A percentile compares a stretch with the other conserved stretches of the same genome.
These are phyloP conservation scores for Garra rufa DNA, from an alignment of 2,113 vertebrate genomes.

Conservation along the genomic window DNA sequence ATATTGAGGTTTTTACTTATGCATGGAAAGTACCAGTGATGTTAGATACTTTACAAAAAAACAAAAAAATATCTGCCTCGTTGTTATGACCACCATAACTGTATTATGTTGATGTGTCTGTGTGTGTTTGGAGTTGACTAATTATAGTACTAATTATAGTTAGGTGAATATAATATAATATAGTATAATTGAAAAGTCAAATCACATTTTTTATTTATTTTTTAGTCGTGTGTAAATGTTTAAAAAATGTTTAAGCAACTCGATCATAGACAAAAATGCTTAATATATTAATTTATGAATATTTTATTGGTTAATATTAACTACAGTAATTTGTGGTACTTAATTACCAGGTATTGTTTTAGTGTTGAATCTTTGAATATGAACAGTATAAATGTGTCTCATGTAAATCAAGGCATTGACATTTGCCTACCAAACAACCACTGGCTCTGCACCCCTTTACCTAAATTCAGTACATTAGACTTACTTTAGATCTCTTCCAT, in stretches of 20 bases:
- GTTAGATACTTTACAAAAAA: neutral
- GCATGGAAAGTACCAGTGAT: neutral
- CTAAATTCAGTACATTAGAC: too few species aligned
- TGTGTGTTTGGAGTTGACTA: neutral
- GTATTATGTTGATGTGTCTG: neutral
- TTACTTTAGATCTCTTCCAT: too few species aligned
- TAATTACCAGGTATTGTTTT: too few species aligned
- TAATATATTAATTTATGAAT: too few species aligned
- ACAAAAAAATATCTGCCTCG: neutral
- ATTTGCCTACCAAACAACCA: too few species aligned
- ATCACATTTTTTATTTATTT: neutral
- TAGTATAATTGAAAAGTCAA: neutral
- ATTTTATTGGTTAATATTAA: too few species aligned
- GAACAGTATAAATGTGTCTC: too few species aligned
- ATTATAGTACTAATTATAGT: too few species aligned
- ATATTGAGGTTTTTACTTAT: neutral
- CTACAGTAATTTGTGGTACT: too few species aligned
- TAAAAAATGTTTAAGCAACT: neutral
- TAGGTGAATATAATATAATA: too few species aligned
- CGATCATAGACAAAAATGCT: neutral
- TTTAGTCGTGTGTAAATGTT: neutral
- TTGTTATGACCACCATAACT: neutral
- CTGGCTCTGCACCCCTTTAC: too few species aligned
- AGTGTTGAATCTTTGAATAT: too few species aligned
- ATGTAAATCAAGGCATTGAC: neutral